Evolutionary conservation across 2,113 vertebrate genomes (phyloP), one percentile per base, ranked within the genome.

Genomic region (Otus sunia): DNA sequence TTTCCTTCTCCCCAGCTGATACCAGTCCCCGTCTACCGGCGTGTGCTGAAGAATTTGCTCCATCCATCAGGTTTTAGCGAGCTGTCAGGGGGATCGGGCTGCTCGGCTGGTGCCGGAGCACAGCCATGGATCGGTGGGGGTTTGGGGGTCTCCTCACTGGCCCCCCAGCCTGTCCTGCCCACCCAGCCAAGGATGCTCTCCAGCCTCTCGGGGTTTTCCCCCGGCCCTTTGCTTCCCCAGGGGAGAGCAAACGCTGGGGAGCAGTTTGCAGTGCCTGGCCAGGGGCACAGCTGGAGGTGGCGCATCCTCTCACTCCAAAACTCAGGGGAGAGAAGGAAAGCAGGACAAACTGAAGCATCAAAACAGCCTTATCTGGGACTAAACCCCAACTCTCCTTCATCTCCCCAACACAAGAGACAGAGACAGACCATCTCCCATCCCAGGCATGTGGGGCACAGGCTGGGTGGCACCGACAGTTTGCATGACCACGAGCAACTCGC

Each of bases 1-100:
- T 96, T 87, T 63, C 96, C 53, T 78, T 72, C 91, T 96, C 95
- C 90, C 87, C 89, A 92, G 93, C 89, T 91, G 80, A 92, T 94
- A 43, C 80, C 53, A 58, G 81, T 43, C 74, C 74, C 74, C 37
- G 0, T 85, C 85, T 66, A 59, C 62, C 53, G 59, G 5, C 14
- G 5, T 49, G 93, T 49, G 84, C 77, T 0, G 1, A 75, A 82
- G 94, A 78, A 95, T 92, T 78, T n/a, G 43, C 77, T 95, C 87
- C 81, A 94, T 91, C 90, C 92, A 60, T 85, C 96, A 85, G 47
- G 60, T 72, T 77, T 81, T 43, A 94, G 86, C 0, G 32, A 93
- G 87, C 77, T 93, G 87, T 81, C 66, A 60, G 47, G 36, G 30
- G 52, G 25, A 67, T 55, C 36, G 5, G 87, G 27, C 26, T 58